A percentile compares a stretch with the other conserved stretches of the same genome.
These are phyloP conservation scores for Nothoprocta perdicaria DNA, from an alignment of 2,113 vertebrate species.

Conservation along the genomic window DNA sequence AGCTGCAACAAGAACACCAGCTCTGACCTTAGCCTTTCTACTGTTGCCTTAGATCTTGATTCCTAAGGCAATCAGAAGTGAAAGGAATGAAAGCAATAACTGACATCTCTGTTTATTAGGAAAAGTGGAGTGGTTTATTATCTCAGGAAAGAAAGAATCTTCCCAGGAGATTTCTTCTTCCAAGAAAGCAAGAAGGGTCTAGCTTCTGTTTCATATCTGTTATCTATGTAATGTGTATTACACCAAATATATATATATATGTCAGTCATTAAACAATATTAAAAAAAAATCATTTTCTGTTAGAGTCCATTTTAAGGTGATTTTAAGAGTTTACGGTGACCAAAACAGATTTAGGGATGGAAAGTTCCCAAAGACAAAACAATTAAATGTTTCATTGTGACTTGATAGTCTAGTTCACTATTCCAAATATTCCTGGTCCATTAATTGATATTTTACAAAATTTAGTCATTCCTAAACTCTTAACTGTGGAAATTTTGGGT, in stretches of 20 bases:
- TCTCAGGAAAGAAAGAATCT: not conserved
- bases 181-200: not conserved
- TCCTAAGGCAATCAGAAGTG: not conserved
- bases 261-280: not conserved
- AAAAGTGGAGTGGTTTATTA: not conserved
- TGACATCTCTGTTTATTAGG: not conserved
- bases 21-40: not conserved
- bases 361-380: not conserved
- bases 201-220: not conserved
- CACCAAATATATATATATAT: not conserved
- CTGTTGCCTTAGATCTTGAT: not conserved
- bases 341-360: not conserved
- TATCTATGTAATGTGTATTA: not conserved
- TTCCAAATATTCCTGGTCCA: not conserved
- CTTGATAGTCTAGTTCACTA: not conserved
- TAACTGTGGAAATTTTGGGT: not conserved
- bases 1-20: not conserved
- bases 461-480: not conserved
- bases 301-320: not conserved
- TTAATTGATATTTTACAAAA: not conserved
- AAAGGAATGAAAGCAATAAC: not conserved
- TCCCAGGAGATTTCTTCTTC: not conserved
- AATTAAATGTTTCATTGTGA: not conserved
- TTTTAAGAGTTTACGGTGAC: not conserved
- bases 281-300: not conserved